Evolutionary conservation across 2,113 vertebrate genomes (phyloP).

Genomic region (Calidris pugnax): DNA sequence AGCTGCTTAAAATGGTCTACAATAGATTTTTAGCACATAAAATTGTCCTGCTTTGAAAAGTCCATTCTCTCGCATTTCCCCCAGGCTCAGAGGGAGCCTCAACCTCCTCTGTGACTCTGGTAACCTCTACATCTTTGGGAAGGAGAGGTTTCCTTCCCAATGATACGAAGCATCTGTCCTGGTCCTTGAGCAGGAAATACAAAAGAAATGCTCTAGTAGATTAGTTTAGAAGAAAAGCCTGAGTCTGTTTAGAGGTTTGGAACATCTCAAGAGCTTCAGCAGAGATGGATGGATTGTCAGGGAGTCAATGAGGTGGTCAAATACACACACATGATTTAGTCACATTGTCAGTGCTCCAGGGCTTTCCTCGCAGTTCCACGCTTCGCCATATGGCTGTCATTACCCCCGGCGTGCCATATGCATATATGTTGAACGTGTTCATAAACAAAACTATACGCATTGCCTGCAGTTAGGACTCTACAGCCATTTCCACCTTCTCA

Average conservation of each 20-base stretch:
- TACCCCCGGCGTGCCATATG: not conserved
- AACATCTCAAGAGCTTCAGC: conserved; percentile 13
- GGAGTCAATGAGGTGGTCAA: conserved; percentile 1
- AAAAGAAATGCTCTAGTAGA: not conserved
- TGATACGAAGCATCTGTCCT: conserved; percentile 6
- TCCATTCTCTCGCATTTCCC: not conserved
- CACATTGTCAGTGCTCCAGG: not conserved
- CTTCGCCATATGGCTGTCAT: not conserved
- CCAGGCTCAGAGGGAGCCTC: not conserved
- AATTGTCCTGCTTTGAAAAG: not conserved
- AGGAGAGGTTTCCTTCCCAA: not conserved
- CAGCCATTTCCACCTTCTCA: not conserved
- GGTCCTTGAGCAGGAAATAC: not conserved
- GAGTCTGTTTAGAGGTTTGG: not conserved
- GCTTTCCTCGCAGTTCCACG: not conserved
- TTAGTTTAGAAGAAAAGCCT: not conserved
- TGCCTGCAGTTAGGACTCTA: not conserved
- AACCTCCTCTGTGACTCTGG: not conserved
- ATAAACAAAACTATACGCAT: not conserved
- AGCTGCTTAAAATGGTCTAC: not conserved
- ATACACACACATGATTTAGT: not conserved
- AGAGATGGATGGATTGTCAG: conserved; percentile 2
- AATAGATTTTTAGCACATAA: not conserved
- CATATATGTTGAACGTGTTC: not conserved
- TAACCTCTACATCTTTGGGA: not conserved